Evolutionary conservation across 2,797 vertebrate genomes (phyloP), one percentile per base, ranked within the genome.

Genomic region (Spatula clypeata): DNA sequence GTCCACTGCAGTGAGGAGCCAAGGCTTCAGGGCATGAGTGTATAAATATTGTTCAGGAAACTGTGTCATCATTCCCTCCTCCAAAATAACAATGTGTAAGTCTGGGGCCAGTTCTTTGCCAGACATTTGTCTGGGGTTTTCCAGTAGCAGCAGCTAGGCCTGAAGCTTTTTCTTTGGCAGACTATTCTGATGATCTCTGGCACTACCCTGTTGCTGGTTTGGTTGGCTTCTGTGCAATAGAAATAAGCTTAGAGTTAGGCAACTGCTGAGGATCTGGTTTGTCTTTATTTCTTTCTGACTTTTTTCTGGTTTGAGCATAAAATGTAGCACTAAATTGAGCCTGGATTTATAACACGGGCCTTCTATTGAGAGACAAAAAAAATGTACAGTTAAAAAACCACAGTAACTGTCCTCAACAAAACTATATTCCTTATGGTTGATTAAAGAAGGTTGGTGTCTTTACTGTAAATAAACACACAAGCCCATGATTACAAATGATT

Each of bases 111-210:
- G 38, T 62, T 91, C 61, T 77, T 82, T 94, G 79, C 87, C 94
- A 94, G 89, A 42, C 87, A 0, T 94, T 95, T 96, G 91, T 96
- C 87, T 94, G 79, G 94, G 91, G 82, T 96, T 96, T 97, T 95
- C 79, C 87, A 94, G 96, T 95, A 96, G 95, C 94, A 96, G 72
- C 76, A 94, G 61, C 54, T 58, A 80, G 65, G 79, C 89, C 89
- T 93, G 94, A 75, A 93, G 82, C 82, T 96, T 91, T 83, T 88
- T 93, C 54, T 72, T 74, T 95, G 93, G 87, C 94, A 96, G 87
- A 42, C 42, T 81, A 20, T 83, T 55, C 82, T 62, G 87, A 94
- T 88, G 87, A 90, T 91, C 93, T 80, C 87, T 95, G 87, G 95
- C 89, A 93, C 38, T 95, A 77, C 89, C 87, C 93, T 88, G 3